Base-by-base conservation (phyloP, 2,113 vertebrate species). In the Calcarius ornatus region DNA sequence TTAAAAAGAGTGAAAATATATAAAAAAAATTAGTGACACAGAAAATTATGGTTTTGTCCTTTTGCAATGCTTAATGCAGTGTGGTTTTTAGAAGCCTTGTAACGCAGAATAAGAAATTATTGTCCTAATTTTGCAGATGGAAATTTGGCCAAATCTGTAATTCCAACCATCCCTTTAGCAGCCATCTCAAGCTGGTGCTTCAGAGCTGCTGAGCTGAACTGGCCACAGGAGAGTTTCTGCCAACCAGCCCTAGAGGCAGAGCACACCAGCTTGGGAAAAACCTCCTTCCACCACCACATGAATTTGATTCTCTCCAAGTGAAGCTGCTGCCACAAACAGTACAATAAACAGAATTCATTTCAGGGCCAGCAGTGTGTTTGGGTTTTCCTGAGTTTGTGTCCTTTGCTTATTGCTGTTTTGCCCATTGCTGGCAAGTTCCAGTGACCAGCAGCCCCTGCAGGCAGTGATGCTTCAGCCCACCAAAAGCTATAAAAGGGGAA, bases 271-370 rank as follows among this genome's bases (percentile, higher is more conserved):
- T 15, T 31, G 43, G 57, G 15, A 63, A 66, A 53, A 12, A 28
- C 4, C 15, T 42, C 38, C 10, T 21, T 42, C 63, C 9, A 10
- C 20, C 3, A 15, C 9, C 12, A 0, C 10, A 5, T 2, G 25
- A 57, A 28, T 38, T 59, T 14, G 21, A 17, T 31, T 64, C 5
- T 30, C 12, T 71, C 71, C n/a, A 42, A 19, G 33, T 15, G 20
- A 37, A 59, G 10, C 10, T 65, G 19, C 45, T 35, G 37, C 28
- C 53, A 57, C 15, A 73, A 75, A 16, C 37, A 35, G 4, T 10
- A 11, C 2, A 7, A 47, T 7, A 51, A 30, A 2, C 6, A 24
- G 3, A 12, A 15, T 10, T 15, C 8, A 37, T n/a, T 53, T 57
- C 22, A 50, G 75, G 42, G 7, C 15, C 48, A 70, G 48, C 0